phyloP scores from a whole-genome alignment of 2,888 invertebrate species.

The Dasypogon diadema region DNA sequence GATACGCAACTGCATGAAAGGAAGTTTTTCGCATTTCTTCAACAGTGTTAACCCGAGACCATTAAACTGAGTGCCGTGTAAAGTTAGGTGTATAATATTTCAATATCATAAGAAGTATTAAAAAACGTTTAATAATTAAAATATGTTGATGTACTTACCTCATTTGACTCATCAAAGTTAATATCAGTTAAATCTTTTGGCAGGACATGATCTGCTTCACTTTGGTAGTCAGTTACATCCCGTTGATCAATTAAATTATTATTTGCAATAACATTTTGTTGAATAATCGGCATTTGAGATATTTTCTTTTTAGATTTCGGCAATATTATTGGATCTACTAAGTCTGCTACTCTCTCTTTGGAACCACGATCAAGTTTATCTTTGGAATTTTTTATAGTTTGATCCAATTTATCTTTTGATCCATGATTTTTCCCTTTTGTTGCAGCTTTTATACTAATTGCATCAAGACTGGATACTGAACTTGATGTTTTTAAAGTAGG shows the following conservation, averaged over 20 bases:
- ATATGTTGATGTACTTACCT: no score
- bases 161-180: slow-evolving; percentile 55
- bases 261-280: slow-evolving; percentile 58
- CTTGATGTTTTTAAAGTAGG: slow-evolving; percentile 72
- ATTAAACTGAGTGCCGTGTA: no score
- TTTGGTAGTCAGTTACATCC: slow-evolving; percentile 48
- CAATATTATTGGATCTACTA: slow-evolving; percentile 50
- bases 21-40: no score
- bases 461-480: slow-evolving; percentile 76
- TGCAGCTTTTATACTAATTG: slow-evolving; percentile 70
- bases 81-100: no score
- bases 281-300: slow-evolving; percentile 61
- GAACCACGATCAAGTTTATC: slow-evolving; percentile 57
- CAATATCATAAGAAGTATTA: no score
- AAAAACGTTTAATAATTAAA: no score
- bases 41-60: no score
- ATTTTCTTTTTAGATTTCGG: slow-evolving; percentile 63
- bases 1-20: no score
- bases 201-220: slow-evolving; percentile 36
- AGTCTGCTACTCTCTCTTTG: slow-evolving; percentile 48
- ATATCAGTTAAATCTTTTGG: slow-evolving; percentile 51
- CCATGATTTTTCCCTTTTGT: slow-evolving; percentile 63
- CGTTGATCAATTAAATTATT: slow-evolving; percentile 57
- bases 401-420: slow-evolving; percentile 69
- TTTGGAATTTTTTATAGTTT: slow-evolving; percentile 60